Percentiles rank a stretch among this genome's conserved stretches.
Conservation (phyloP, 2,888 invertebrate species). For the Pristionchus arcanus region DNA sequence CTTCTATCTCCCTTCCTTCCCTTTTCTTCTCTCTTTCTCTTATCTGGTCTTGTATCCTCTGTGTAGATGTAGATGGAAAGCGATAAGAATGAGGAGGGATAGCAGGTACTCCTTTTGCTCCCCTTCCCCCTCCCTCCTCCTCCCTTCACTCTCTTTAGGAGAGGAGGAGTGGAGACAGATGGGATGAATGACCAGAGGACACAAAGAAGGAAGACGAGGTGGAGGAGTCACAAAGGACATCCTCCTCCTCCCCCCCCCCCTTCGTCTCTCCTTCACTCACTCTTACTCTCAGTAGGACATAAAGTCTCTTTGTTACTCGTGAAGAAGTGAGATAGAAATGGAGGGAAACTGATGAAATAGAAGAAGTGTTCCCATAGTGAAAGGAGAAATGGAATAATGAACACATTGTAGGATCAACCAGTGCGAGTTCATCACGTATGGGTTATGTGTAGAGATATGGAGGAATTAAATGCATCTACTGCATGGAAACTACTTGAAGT, state of each 20-base stretch:
- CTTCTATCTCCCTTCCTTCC: neutral
- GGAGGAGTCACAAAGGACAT: slow-evolving; percentile 24
- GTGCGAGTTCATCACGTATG: slow-evolving; percentile 96
- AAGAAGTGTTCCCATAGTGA: neutral
- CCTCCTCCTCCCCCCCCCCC: neutral
- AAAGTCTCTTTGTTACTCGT: slow-evolving; percentile 16
- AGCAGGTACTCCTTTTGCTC: neutral
- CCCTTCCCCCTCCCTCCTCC: neutral
- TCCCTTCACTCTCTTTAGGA: neutral
- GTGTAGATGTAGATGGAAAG: neutral
- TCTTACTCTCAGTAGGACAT: slow-evolving; percentile 3
- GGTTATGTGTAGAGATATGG: slow-evolving; percentile 96
- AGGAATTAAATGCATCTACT: slow-evolving; percentile 93
- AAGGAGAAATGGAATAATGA: too few relatives aligned
- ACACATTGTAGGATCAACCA: slow-evolving; percentile 86
- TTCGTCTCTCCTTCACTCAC: neutral
- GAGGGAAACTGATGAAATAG: neutral
- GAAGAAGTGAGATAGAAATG: neutral
- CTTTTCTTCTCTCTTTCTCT: neutral
- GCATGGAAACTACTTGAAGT: slow-evolving; percentile 95
- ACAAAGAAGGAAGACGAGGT: neutral
- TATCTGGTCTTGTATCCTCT: neutral
- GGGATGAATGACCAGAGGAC: slow-evolving; percentile 7
- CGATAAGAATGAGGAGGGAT: neutral
- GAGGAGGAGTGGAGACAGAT: slow-evolving; percentile 20